phyloP scores from a whole-genome alignment of 1,140 invertebrate genomes.

The Bombus affinis region DNA sequence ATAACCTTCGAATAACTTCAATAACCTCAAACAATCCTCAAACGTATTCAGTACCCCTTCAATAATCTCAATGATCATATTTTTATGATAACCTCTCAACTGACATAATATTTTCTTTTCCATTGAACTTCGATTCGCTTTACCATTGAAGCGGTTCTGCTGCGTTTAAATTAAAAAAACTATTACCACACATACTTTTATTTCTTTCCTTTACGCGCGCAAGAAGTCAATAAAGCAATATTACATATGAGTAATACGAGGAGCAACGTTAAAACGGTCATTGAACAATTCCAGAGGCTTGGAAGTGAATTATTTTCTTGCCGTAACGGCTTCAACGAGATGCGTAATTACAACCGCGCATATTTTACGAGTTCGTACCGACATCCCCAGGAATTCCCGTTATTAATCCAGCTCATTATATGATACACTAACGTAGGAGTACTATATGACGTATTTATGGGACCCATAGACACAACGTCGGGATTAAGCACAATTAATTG shows the following conservation, averaged over 20 bases:
- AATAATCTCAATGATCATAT: neutral
- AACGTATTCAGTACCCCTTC: too few relatives aligned
- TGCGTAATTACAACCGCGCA: constrained; percentile 51
- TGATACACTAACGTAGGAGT: constrained; percentile 27
- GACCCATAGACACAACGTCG: constrained; percentile 22
- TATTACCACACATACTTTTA: neutral
- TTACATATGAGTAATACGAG: neutral
- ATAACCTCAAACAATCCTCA: too few relatives aligned
- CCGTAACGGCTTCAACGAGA: constrained; percentile 34
- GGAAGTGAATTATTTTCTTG: constrained; percentile 13
- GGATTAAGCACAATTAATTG: constrained; percentile 29
- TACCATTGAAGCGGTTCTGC: neutral
- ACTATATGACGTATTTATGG: constrained; percentile 44
- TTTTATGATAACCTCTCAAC: neutral
- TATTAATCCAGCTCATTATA: constrained; percentile 60
- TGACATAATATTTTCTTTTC: neutral
- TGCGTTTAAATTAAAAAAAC: neutral
- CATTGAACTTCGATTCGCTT: neutral
- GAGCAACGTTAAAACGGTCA: neutral
- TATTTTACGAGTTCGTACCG: constrained; percentile 39
- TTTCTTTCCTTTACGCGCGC: neutral
- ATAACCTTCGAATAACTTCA: too few relatives aligned
- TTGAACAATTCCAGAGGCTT: neutral
- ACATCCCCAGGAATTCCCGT: constrained; percentile 45
- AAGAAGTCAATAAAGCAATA: neutral